phyloP scores from a whole-genome alignment of 2,797 vertebrate genomes.

The Sebastiscus tertius region DNA sequence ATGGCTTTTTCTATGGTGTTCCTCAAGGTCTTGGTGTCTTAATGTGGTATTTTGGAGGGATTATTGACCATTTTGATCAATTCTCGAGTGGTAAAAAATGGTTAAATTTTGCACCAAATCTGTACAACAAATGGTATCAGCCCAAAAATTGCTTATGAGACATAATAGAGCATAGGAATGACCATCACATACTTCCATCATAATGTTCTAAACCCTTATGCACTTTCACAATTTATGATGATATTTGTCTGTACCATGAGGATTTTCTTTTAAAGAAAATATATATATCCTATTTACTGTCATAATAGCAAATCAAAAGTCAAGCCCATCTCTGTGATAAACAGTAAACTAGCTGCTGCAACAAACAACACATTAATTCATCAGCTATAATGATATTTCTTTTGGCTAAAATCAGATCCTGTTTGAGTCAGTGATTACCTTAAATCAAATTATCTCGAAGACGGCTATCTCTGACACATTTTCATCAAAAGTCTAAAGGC shows the following conservation, averaged over 20 bases:
- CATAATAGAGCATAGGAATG: too few species aligned
- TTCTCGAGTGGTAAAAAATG: too few species aligned
- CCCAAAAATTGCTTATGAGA: too few species aligned
- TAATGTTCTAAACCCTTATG: too few species aligned
- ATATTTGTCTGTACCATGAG: background rate
- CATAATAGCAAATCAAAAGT: background rate
- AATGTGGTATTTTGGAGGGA: too few species aligned
- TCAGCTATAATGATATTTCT: background rate
- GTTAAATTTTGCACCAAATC: fast-evolving
- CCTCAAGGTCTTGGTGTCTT: too few species aligned
- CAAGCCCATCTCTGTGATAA: background rate
- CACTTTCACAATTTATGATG: too few species aligned
- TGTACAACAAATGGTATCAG: too few species aligned
- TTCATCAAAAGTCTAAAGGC: constrained; percentile 16
- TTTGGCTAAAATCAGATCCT: background rate
- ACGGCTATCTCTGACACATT: constrained; percentile 2
- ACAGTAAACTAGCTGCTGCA: background rate
- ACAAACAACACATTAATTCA: constrained; percentile 3
- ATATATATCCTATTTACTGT: background rate
- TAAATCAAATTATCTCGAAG: constrained; percentile 23
- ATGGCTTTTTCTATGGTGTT: too few species aligned
- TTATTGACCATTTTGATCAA: fast-evolving
- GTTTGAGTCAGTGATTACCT: constrained; percentile 16
- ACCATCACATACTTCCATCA: fast-evolving
- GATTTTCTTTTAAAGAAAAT: background rate